A percentile compares a stretch with the other conserved stretches of the same genome.
These are phyloP conservation scores for Galerucella calmariensis DNA, from an alignment of 2,888 invertebrate genomes.

Conservation along the genomic window DNA sequence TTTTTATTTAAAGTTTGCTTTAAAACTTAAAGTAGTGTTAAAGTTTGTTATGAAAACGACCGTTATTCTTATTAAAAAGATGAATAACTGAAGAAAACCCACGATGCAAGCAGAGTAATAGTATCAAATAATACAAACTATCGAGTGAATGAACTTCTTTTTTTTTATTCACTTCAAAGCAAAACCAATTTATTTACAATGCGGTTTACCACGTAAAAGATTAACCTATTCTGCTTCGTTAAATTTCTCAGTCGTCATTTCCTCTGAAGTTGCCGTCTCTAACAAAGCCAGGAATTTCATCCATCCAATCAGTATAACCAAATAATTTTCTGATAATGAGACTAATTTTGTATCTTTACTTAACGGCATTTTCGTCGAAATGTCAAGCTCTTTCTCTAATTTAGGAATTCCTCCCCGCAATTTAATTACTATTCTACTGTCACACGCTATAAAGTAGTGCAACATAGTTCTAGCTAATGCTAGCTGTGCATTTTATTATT, in stretches of 20 bases:
- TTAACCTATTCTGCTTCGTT: conserved; percentile 10
- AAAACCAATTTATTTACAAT: not conserved
- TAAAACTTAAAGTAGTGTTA: no score
- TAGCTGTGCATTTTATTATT: no score
- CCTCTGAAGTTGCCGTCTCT: conserved; percentile 8
- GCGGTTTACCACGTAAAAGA: conserved; percentile 1
- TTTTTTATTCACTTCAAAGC: not conserved
- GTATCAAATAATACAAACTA: not conserved
- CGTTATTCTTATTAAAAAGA: no score
- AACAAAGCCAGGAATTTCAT: conserved; percentile 16
- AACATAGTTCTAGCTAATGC: no score
- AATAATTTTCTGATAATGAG: conserved; percentile 30
- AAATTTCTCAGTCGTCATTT: conserved; percentile 7
- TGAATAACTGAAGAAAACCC: no score
- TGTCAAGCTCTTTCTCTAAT: conserved; percentile 10
- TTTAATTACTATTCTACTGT: conserved; percentile 10
- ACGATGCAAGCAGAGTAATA: no score
- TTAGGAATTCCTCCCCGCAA: conserved; percentile 4
- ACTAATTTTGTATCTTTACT: conserved; percentile 24
- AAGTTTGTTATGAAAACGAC: no score
- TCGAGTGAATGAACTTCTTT: not conserved
- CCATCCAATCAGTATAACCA: conserved; percentile 25
- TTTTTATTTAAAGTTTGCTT: no score
- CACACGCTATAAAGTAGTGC: not conserved
- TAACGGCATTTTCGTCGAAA: conserved; percentile 14